A percentile compares a stretch with the other conserved stretches of the same genome.
Conservation (phyloP, 2,113 vertebrate genomes). For the Taxidea taxus region DNA sequence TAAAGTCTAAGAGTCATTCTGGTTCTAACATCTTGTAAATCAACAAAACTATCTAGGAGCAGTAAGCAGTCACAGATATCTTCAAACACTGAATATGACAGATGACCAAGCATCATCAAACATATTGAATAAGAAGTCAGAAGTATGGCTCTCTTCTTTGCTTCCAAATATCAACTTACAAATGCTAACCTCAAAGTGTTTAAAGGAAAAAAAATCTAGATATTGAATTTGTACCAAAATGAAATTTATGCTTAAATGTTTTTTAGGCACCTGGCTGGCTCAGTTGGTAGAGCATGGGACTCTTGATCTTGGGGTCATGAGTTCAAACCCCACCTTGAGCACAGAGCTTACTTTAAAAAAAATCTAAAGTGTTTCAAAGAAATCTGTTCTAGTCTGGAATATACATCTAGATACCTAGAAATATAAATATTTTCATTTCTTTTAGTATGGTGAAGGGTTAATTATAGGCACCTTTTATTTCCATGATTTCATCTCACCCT, state of each 20-base stretch:
- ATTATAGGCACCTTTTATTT: background rate
- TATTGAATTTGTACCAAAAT: background rate
- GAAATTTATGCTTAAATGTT: background rate
- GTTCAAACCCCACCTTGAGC: background rate
- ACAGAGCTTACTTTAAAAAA: background rate
- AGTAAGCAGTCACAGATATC: background rate
- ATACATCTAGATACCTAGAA: background rate
- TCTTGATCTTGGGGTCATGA: background rate
- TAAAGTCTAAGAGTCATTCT: background rate
- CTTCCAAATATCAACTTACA: background rate
- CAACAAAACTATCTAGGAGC: too few relatives aligned
- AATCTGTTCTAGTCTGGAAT: background rate
- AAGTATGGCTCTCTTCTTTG: background rate
- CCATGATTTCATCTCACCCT: background rate
- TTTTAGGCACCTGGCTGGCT: background rate
- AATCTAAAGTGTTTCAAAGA: background rate
- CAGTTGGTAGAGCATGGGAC: background rate
- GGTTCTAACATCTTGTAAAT: background rate
- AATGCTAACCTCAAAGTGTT: background rate
- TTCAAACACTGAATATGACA: background rate
- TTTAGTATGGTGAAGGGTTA: background rate
- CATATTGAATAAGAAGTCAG: background rate
- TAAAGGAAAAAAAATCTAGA: background rate
- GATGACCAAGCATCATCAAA: background rate
- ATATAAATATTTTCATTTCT: background rate